phyloP scores from a whole-genome alignment of 2,888 invertebrate genomes.

The Heterodera filipjevi region DNA sequence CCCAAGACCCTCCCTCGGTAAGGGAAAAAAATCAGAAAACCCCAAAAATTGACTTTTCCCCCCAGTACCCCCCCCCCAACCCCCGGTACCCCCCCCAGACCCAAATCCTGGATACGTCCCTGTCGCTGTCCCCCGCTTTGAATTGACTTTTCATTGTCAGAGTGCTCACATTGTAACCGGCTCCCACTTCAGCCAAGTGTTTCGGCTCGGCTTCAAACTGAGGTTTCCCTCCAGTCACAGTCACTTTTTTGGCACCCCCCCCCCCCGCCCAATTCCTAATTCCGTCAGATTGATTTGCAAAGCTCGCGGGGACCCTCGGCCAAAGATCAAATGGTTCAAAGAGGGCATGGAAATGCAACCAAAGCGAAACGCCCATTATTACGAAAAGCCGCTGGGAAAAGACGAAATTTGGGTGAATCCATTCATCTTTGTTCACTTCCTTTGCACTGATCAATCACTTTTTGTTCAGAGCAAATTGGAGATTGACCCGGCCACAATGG shows the following conservation, averaged over 20 bases:
- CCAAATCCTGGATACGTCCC: too few relatives aligned
- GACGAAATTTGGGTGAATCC: constrained; percentile 53
- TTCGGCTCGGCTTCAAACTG: constrained; percentile 81
- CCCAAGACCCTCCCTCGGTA: too few relatives aligned
- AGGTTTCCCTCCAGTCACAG: constrained; percentile 6
- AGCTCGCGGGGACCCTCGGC: constrained; percentile 84
- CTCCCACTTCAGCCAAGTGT: constrained; percentile 61
- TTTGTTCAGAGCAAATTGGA: constrained; percentile 55
- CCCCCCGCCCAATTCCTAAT: too few relatives aligned
- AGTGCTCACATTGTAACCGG: constrained; percentile 64
- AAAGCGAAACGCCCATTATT: constrained; percentile 62
- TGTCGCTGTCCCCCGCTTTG: too few relatives aligned
- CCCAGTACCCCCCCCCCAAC: too few relatives aligned
- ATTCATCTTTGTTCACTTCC: neutral
- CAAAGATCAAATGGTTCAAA: constrained; percentile 93
- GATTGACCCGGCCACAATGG: constrained; percentile 65
- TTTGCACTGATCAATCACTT: neutral
- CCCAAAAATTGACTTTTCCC: too few relatives aligned
- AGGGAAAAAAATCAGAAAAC: too few relatives aligned
- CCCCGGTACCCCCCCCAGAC: too few relatives aligned
- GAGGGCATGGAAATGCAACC: constrained; percentile 86
- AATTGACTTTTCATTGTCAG: constrained; percentile 46
- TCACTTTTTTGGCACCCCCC: too few relatives aligned
- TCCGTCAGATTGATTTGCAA: constrained; percentile 88
- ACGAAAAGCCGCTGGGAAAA: constrained; percentile 59